These are phyloP conservation scores for Pagrus major DNA, from an alignment of 2,113 vertebrate species.

Conservation along the genomic window DNA sequence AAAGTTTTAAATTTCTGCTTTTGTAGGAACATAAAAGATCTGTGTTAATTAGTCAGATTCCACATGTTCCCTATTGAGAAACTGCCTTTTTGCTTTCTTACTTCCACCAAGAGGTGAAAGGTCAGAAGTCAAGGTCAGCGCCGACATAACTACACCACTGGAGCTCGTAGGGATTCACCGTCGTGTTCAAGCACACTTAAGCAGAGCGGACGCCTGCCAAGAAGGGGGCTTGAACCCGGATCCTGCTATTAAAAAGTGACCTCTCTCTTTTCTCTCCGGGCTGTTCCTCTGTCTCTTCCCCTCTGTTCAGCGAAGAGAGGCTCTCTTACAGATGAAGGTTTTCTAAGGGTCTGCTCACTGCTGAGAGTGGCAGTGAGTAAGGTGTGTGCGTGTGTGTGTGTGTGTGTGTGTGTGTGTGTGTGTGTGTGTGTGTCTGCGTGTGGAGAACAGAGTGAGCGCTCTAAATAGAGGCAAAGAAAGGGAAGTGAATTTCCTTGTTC, in stretches of 20 bases:
- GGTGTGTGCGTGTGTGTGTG: constrained; percentile 36
- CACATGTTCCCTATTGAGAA: not conserved
- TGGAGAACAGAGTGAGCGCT: constrained; percentile 59
- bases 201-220: constrained; percentile 15
- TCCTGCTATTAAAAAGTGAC: constrained; percentile 35
- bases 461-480: constrained; percentile 53
- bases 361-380: constrained; percentile 48
- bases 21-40: not conserved
- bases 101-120: not conserved
- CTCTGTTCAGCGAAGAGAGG: constrained; percentile 2
- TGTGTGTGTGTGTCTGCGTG: constrained; percentile 52
- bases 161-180: constrained; percentile 3
- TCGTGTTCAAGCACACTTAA: constrained; percentile 21
- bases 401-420: constrained; percentile 49
- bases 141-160: not conserved
- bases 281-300: constrained; percentile 9
- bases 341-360: constrained; percentile 50
- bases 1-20: not conserved
- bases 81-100: not conserved
- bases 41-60: not conserved
- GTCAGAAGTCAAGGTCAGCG: constrained; percentile 20
- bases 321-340: constrained; percentile 46
- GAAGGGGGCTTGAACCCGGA: constrained; percentile 33
- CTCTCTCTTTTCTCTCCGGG: constrained; percentile 19
- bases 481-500: constrained; percentile 73